phyloP scores from a whole-genome alignment of 2,113 vertebrate species.

The Galemys pyrenaicus region DNA sequence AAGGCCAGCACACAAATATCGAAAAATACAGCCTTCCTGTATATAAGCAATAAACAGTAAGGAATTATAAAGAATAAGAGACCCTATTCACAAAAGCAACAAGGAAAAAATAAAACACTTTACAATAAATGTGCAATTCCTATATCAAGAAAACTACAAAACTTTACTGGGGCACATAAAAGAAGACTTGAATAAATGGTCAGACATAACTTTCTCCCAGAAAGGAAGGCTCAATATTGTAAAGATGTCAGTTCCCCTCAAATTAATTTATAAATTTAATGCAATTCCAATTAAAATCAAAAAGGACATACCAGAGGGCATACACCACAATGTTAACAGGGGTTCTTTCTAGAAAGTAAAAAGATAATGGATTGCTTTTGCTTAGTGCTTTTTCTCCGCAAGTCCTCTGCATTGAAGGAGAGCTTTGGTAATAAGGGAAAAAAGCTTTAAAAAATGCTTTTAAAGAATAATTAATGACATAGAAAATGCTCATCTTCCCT shows the following conservation, averaged over 20 bases:
- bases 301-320: constrained; percentile 75
- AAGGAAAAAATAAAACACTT: constrained; percentile 56
- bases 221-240: constrained; percentile 70
- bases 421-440: constrained; percentile 1
- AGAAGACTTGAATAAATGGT: constrained; percentile 74
- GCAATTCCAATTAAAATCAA: constrained; percentile 76
- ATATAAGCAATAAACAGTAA: constrained; percentile 24
- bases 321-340: constrained; percentile 65
- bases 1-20: background rate
- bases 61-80: constrained; percentile 46
- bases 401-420: background rate
- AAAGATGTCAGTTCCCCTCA: constrained; percentile 76
- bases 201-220: constrained; percentile 73
- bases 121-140: constrained; percentile 64
- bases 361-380: constrained; percentile 55
- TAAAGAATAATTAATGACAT: constrained; percentile 46
- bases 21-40: background rate
- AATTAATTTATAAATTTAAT: constrained; percentile 81
- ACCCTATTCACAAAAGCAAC: constrained; percentile 47
- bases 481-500: background rate
- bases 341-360: constrained; percentile 62
- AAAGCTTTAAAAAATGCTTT: background rate
- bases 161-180: constrained; percentile 77
- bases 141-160: constrained; percentile 73
- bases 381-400: background rate